Evolutionary conservation across 2,888 invertebrate genomes (phyloP), one percentile per base, ranked within the genome.

Genomic region (Drosophila siamana): DNA sequence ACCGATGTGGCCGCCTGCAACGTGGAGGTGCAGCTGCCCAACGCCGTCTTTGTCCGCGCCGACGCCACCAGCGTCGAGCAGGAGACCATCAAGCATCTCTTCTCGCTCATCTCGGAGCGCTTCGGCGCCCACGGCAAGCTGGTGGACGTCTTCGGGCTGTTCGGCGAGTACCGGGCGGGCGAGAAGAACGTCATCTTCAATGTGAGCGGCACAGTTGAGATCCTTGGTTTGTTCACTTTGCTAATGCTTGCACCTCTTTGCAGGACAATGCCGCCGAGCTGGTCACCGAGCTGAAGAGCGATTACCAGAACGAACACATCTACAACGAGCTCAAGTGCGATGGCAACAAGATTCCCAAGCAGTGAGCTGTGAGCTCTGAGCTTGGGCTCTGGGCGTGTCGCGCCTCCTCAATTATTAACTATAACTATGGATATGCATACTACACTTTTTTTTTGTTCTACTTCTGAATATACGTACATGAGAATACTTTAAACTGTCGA

Each of bases 101-200:
- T 90, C 55, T 59, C 88, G 6, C 83, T 90, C 3, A 71, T 92
- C 26, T 91, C 92, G 6, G 80, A 89, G 7, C 87, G 89, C 47
- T 92, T 92, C 19, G 92, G 92, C 0, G 84, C 82, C 43, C 60
- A 54, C 4, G 90, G 89, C 43, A 90, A 89, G 64, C 47, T 90
- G 28, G 75, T 89, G 47, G 92, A 92, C 86, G 92, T 92, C 8
- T 92, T 92, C 66, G 84, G 90, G 2, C 63, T 92, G 46, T 92
- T 92, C 54, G 91, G 90, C 2, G 86, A 89, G 64, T 92, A 87
- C 62, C 86, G 89, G 54, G 64, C 76, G 59, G 89, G 86, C 28
- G 60, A 87, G 13, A 72, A 86, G 61, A 74, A 92, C 67, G 89
- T 92, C 11, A 61, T 92, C 28, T 92, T 92, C 63, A 77, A 80